Evolutionary conservation across 2,888 invertebrate species (phyloP), one percentile per base, ranked within the genome.

Genomic region (Andrena flavipes): DNA sequence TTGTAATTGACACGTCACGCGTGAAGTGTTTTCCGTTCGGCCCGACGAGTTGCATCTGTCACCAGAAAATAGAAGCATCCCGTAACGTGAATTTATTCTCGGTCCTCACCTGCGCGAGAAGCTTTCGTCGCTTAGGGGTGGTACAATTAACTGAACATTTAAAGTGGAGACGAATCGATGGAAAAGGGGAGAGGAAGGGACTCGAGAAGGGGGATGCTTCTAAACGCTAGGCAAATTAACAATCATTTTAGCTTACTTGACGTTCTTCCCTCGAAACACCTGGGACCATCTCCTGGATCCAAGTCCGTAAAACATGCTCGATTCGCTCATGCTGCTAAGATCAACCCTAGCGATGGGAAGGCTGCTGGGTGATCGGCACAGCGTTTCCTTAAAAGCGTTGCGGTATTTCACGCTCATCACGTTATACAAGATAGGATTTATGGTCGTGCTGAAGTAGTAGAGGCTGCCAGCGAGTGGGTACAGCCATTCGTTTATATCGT

Each of bases 401-500:
- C 97, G 95, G 94, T 98, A 98, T 89, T 97, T 96, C 91, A 91
- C 94, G 71, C 95, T 96, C 97, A 98, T 97, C 2, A 97, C 96
- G 92, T 97, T 98, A 94, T 98, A 98, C 0, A 98, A 94, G 80
- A 98, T 97, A 0, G 98, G 98, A 94, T 98, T 98, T 88, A 97
- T 96, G 0, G 97, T 97, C 35, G 97, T 96, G 8, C 94, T 94
- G 86, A 94, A 93, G 89, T 94, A 95, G 63, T 98, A 98, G 69
- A 97, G 95, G 76, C 96, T 96, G 0, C 98, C 98, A 0, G 97
- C 96, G 13, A 97, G 95, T 89, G 96, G 96, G 94, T 96, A 97
- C 85, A 97, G 95, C 95, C 96, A 97, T 89, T 96, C 96, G 93
- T 97, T 97, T 90, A 97, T 95, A 84, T 95, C 94, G 91, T 95